phyloP scores from a whole-genome alignment of 2,113 vertebrate genomes.

The Tringa solitaria region DNA sequence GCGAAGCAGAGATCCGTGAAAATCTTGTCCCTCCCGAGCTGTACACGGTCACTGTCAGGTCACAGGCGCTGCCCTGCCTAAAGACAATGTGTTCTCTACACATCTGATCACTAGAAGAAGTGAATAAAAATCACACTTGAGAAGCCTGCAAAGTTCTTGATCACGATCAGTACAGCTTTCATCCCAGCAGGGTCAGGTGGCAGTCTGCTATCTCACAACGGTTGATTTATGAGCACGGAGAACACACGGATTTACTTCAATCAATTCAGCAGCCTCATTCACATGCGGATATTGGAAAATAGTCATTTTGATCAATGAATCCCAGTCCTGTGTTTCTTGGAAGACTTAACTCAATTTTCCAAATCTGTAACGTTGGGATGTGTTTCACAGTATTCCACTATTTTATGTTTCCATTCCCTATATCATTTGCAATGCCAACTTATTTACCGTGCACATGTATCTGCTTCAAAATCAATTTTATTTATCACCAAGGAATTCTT shows the following conservation, averaged over 20 bases:
- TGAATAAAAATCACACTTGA: neutral
- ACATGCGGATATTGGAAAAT: neutral
- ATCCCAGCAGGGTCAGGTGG: neutral
- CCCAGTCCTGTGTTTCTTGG: neutral
- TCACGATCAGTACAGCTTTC: neutral
- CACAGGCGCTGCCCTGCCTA: neutral
- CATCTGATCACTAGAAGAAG: neutral
- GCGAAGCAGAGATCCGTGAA: neutral
- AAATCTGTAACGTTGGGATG: neutral
- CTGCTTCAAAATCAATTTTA: slow-evolving; percentile 49
- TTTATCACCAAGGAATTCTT: slow-evolving; percentile 42
- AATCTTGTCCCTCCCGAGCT: neutral
- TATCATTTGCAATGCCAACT: neutral
- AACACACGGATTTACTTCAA: neutral
- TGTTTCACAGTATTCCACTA: neutral
- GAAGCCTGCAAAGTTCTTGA: neutral
- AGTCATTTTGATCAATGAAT: neutral
- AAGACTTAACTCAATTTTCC: slow-evolving; percentile 19
- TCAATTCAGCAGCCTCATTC: neutral
- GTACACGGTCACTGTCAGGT: neutral
- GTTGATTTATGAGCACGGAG: neutral
- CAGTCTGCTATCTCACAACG: neutral
- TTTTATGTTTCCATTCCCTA: neutral
- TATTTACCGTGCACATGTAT: neutral
- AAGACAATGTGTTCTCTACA: neutral